A percentile compares a stretch with the other conserved stretches of the same genome.
Evolutionary conservation across 2,888 invertebrate genomes (phyloP).

Genomic region (Slavum lentiscoides): DNA sequence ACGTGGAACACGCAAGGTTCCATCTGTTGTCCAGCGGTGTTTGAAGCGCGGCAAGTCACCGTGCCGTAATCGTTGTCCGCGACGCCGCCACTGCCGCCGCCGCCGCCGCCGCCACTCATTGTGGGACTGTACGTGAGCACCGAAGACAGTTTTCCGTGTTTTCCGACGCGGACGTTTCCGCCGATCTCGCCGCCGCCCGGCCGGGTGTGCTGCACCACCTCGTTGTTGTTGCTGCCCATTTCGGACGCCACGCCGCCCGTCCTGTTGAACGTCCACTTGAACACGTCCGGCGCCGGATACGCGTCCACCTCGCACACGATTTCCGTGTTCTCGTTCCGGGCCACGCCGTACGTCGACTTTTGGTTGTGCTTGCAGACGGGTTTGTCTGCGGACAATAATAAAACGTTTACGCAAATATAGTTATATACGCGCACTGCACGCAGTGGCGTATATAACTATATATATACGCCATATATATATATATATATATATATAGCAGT

Average conservation of each 20-base stretch:
- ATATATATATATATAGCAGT: too few relatives aligned
- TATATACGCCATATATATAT: too few relatives aligned
- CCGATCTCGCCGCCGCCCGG: slow-evolving; percentile 63
- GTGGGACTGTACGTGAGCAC: slow-evolving; percentile 32
- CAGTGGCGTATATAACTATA: too few relatives aligned
- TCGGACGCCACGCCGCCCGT: slow-evolving; percentile 69
- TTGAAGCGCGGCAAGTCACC: slow-evolving; percentile 74
- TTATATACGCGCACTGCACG: too few relatives aligned
- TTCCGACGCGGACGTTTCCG: neutral
- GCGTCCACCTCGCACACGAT: slow-evolving; percentile 83
- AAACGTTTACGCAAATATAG: too few relatives aligned
- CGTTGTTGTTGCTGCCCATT: slow-evolving; percentile 34
- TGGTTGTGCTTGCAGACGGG: slow-evolving; percentile 77
- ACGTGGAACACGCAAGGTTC: slow-evolving; percentile 77
- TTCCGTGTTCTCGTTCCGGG: slow-evolving; percentile 77
- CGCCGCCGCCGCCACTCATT: neutral
- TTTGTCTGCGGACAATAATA: slow-evolving; percentile 68
- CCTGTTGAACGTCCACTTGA: slow-evolving; percentile 89
- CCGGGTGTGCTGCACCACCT: slow-evolving; percentile 67
- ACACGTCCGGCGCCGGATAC: slow-evolving; percentile 79
- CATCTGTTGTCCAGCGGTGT: slow-evolving; percentile 72
- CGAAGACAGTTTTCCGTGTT: neutral
- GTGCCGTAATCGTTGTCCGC: slow-evolving; percentile 77
- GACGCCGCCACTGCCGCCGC: slow-evolving; percentile 1
- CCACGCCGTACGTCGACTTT: slow-evolving; percentile 80